Evolutionary conservation across 2,113 vertebrate genomes (phyloP).

Genomic region (Nibea coibor): DNA sequence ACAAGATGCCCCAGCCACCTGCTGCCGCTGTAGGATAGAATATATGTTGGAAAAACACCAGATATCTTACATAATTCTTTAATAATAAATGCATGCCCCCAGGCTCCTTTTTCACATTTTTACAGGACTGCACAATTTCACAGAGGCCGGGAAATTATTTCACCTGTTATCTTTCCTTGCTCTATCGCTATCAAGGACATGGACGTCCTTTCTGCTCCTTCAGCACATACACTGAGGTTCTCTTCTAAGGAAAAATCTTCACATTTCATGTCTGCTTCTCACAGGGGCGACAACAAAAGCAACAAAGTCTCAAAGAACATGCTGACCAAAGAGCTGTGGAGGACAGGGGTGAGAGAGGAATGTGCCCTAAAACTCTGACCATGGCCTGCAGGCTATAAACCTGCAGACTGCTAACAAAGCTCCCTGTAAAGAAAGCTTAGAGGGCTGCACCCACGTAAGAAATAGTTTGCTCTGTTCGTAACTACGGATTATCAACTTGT

Average conservation of each 20-base stretch:
- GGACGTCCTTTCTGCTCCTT: too few species aligned
- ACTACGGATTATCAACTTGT: not conserved
- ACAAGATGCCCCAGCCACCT: slow-evolving; percentile 39
- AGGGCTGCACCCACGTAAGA: not conserved
- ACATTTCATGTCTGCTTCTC: not conserved
- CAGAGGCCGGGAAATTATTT: not conserved
- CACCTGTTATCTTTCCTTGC: not conserved
- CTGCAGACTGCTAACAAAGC: too few species aligned
- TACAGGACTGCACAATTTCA: not conserved
- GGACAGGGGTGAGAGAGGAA: not conserved
- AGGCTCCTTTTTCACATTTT: not conserved
- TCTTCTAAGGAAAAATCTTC: not conserved
- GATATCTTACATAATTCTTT: not conserved
- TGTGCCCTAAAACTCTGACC: not conserved
- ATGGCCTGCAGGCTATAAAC: not conserved
- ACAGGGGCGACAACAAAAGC: not conserved
- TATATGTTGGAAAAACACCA: slow-evolving; percentile 8
- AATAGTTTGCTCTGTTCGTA: too few species aligned
- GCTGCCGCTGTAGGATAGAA: not conserved
- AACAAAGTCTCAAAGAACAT: not conserved
- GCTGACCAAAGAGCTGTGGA: not conserved
- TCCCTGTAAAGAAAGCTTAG: too few species aligned
- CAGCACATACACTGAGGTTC: not conserved
- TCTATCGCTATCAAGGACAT: not conserved
- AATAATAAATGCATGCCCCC: not conserved